phyloP scores from a whole-genome alignment of 2,888 invertebrate genomes.

The Temnothorax ravouxi region DNA sequence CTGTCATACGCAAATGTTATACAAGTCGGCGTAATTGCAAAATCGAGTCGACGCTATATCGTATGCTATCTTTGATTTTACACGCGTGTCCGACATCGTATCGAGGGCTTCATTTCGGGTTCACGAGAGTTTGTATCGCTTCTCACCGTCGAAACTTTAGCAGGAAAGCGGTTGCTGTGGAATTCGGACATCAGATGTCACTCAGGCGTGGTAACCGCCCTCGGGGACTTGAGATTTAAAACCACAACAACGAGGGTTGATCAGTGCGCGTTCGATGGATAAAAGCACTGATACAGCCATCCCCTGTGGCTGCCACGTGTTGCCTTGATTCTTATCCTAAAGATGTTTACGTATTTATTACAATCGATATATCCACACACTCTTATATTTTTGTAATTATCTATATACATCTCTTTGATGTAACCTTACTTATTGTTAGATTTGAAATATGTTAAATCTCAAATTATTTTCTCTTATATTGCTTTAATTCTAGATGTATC shows the following conservation, averaged over 20 bases:
- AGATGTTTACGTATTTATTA: background rate
- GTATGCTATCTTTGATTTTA: slow-evolving; percentile 34
- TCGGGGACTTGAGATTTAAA: slow-evolving; percentile 78
- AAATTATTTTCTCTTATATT: background rate
- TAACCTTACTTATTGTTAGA: background rate
- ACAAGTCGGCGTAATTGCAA: slow-evolving; percentile 33
- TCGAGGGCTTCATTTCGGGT: slow-evolving; percentile 11
- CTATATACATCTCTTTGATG: background rate
- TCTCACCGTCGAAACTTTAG: slow-evolving; percentile 41
- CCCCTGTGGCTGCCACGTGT: slow-evolving; percentile 40
- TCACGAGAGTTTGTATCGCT: slow-evolving; percentile 34
- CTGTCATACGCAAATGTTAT: slow-evolving; percentile 29
- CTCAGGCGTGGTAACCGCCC: slow-evolving; percentile 76
- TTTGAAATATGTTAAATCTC: background rate
- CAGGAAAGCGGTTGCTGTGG: slow-evolving; percentile 48
- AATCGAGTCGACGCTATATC: slow-evolving; percentile 24
- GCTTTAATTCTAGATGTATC: background rate
- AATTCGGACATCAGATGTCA: slow-evolving; percentile 79
- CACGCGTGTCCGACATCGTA: background rate
- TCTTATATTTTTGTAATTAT: background rate
- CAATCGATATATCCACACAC: background rate
- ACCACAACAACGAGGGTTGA: slow-evolving; percentile 68
- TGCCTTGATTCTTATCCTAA: slow-evolving; percentile 31
- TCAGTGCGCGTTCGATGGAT: slow-evolving; percentile 43
- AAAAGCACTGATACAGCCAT: slow-evolving; percentile 5